Percentiles rank a stretch among this genome's conserved stretches.
phyloP scores from a whole-genome alignment of 1,140 invertebrate genomes.

The Pseudachorutes palmiensis region DNA sequence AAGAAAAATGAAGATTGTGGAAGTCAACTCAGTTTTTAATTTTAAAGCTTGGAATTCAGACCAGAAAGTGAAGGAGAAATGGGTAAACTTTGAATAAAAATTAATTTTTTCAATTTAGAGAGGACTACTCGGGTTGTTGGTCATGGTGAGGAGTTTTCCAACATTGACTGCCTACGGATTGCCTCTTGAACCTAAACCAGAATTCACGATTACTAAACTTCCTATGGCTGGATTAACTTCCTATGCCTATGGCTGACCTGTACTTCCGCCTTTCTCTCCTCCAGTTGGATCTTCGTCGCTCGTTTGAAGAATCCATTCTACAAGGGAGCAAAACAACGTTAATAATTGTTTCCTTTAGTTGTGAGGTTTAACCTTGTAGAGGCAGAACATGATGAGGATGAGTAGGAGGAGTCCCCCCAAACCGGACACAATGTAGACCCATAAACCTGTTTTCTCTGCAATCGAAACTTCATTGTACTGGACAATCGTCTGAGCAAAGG shows the following conservation, averaged over 20 bases:
- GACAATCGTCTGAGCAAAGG: background rate
- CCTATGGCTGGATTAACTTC: too few relatives aligned
- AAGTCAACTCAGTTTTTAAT: background rate
- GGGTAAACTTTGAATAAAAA: background rate
- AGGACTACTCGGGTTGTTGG: background rate
- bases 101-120: background rate
- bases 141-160: conserved; percentile 4
- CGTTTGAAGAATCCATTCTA: background rate
- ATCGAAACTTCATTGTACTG: background rate
- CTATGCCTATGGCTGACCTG: too few relatives aligned
- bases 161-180: background rate
- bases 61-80: background rate
- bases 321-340: background rate
- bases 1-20: background rate
- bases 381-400: background rate
- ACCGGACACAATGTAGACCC: background rate
- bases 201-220: too few relatives aligned
- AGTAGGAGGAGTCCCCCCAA: background rate
- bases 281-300: background rate
- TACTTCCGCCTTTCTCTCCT: conserved; percentile 5
- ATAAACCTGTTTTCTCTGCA: background rate
- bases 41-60: background rate
- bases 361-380: conserved; percentile 1
- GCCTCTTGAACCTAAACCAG: background rate
- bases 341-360: background rate